Percentiles rank a stretch among this genome's conserved stretches.
Conservation (phyloP, 1,140 invertebrate species). For the Neodiprion fabricii region DNA sequence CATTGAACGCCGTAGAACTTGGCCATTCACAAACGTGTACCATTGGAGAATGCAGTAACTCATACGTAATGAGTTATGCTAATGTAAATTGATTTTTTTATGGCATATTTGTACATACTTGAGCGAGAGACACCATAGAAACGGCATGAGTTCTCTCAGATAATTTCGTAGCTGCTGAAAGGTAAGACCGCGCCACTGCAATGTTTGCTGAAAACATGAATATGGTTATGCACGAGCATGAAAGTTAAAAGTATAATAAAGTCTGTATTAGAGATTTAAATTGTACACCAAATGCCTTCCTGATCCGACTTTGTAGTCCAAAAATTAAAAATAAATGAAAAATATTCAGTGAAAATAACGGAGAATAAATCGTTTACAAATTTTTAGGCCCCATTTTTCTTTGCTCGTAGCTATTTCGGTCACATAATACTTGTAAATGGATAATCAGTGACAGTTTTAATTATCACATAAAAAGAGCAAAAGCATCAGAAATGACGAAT, state of each 20-base stretch:
- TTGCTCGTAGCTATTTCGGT: no score
- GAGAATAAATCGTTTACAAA: no score
- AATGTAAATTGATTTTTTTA: constrained; percentile 1
- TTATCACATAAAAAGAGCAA: no score
- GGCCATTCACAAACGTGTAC: neutral
- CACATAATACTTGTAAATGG: no score
- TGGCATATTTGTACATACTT: constrained; percentile 54
- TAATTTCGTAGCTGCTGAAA: constrained; percentile 83
- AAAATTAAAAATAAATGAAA: constrained; percentile 15
- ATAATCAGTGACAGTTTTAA: no score
- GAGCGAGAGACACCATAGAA: constrained; percentile 83
- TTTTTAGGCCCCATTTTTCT: no score
- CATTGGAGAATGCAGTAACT: neutral
- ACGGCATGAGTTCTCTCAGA: constrained; percentile 83
- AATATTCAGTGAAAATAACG: neutral
- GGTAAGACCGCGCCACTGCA: constrained; percentile 84
- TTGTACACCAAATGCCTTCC: neutral
- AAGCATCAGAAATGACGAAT: no score
- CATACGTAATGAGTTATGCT: no score
- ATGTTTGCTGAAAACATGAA: constrained; percentile 75
- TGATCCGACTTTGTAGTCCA: neutral
- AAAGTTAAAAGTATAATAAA: no score
- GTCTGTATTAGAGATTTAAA: neutral
- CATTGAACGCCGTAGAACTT: constrained; percentile 13
- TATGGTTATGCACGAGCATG: no score